Conservation (phyloP, 2,888 invertebrate genomes). For the Scaptomyza parva region DNA sequence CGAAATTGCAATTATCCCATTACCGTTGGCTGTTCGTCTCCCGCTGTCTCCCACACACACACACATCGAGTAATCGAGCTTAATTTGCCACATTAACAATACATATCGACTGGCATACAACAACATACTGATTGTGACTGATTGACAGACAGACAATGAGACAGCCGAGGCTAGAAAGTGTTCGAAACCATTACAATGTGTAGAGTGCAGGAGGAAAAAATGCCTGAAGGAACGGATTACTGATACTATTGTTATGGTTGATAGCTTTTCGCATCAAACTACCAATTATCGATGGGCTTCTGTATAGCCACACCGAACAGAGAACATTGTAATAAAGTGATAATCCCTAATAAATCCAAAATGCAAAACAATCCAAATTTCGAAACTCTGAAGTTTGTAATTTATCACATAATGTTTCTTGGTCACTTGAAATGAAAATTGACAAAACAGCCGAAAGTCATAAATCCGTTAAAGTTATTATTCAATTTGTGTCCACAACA, state of each 20-base stretch:
- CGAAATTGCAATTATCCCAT: slow-evolving; percentile 9
- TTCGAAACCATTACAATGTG: neutral
- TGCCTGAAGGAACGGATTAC: neutral
- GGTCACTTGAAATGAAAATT: neutral
- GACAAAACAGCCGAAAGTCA: neutral
- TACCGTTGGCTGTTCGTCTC: neutral
- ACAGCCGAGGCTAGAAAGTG: neutral
- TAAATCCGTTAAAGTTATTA: neutral
- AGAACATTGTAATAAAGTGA: neutral
- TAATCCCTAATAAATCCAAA: neutral
- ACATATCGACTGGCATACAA: neutral
- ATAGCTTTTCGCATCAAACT: neutral
- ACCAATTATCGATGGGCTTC: neutral
- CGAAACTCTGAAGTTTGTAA: neutral
- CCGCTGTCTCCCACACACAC: no score
- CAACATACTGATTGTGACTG: slow-evolving; percentile 1
- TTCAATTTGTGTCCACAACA: neutral
- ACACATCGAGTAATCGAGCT: slow-evolving; percentile 4
- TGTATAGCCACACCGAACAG: neutral
- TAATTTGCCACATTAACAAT: slow-evolving; percentile 4
- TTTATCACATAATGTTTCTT: neutral
- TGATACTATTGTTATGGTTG: neutral
- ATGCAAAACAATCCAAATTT: neutral
- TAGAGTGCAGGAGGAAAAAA: neutral
- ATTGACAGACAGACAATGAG: neutral